Base-by-base conservation (phyloP, 2,113 vertebrate genomes). In the Aspidoscelis tigris region DNA sequence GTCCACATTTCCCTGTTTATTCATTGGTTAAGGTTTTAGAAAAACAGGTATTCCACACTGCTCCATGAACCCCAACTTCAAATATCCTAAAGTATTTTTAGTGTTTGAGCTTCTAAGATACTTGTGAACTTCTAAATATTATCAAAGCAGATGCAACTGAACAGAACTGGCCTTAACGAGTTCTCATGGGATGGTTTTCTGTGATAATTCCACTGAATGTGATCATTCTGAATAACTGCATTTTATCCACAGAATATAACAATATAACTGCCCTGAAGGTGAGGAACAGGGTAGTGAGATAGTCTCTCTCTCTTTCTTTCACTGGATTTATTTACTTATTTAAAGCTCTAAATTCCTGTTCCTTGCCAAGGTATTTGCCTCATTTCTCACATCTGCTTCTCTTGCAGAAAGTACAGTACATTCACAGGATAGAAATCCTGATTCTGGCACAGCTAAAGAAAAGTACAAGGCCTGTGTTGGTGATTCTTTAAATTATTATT, bases 371-470 rank as follows among this genome's bases (percentile, higher is more conserved):
- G 5, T 33, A 3, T 76, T 65, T 79, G 11, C 41, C 50, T 11
- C 21, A 18, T 39, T 80, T 69, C 33, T 77, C 77, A 24, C 3
- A 22, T 68, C 26, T 70, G 9, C 9, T 41, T 8, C 6, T 3
- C 24, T 18, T 39, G 68, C 20, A 3, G 39, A 55, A 61, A 22
- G 18, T 53, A 16, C 10, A 22, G 18, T 53, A 16, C 10, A 39
- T 11, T 16, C 47, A 43, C 58, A 86, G 78, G 83, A 89, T 78
- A 0, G 47, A 85, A 76, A 20, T 93, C 53, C 75, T 55, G 78
- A 91, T 87, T 87, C 89, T 76, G 89, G 92, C 87, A 89, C 72
- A 91, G 85, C 89, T 91, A 93, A 91, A 89, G 61, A 89, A 87
- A 68, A 87, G 72, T 87, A 87, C 86, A 91, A 92, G 5, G 21